Conservation (phyloP, 2,888 invertebrate species). For the Pollenia amentaria region DNA sequence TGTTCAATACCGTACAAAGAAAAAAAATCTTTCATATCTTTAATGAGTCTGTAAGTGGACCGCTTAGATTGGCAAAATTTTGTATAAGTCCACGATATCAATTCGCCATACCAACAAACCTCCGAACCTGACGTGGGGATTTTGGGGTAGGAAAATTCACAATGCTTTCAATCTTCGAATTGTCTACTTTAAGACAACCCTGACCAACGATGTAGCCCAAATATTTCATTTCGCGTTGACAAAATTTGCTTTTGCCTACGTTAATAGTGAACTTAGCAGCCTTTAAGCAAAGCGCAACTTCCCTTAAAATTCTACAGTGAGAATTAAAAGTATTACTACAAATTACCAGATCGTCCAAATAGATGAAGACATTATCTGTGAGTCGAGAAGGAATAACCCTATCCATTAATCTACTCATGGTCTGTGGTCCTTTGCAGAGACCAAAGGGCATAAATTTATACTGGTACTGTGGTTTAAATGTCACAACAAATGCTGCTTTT, state of each 20-base stretch:
- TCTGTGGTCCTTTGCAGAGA: conserved; percentile 61
- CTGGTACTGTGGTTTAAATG: conserved; percentile 62
- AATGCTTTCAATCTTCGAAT: conserved; percentile 39
- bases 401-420: conserved; percentile 60
- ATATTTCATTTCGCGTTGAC: conserved; percentile 46
- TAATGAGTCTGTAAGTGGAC: conserved; percentile 41
- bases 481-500: conserved; percentile 76
- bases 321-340: neutral
- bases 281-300: neutral
- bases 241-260: conserved; percentile 48
- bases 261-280: conserved; percentile 14
- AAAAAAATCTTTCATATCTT: conserved; percentile 10
- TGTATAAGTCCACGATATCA: conserved; percentile 57
- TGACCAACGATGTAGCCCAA: conserved; percentile 21
- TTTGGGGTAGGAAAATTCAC: conserved; percentile 36
- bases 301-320: neutral
- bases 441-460: conserved; percentile 71
- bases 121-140: conserved; percentile 30
- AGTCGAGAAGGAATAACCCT: conserved; percentile 40
- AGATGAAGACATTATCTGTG: neutral
- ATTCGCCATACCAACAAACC: conserved; percentile 49
- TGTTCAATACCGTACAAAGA: neutral
- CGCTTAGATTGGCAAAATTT: conserved; percentile 55
- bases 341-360: conserved; percentile 19
- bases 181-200: conserved; percentile 51